These are phyloP conservation scores for Drosophila arawakana DNA, from an alignment of 1,140 invertebrate genomes.

Conservation along the genomic window DNA sequence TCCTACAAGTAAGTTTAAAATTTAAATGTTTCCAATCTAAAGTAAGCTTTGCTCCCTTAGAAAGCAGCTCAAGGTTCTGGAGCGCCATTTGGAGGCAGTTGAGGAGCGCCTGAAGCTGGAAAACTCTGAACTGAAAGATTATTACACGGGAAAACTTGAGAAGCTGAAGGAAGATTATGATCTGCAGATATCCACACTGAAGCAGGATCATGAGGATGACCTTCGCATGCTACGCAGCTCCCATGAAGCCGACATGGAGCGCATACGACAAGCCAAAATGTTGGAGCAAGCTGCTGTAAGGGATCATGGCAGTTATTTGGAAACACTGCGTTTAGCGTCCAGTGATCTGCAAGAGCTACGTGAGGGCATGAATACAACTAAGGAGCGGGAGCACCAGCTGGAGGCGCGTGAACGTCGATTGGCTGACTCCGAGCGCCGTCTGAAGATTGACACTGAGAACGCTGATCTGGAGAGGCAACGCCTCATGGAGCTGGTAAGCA, in stretches of 20 bases:
- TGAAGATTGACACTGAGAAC: slow-evolving; percentile 84
- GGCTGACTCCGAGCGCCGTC: slow-evolving; percentile 71
- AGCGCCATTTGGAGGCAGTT: slow-evolving; percentile 82
- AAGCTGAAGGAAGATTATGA: slow-evolving; percentile 81
- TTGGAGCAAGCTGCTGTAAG: slow-evolving; percentile 80
- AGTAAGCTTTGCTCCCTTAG: slow-evolving; percentile 53
- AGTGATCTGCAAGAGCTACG: slow-evolving; percentile 78
- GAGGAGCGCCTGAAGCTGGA: slow-evolving; percentile 85
- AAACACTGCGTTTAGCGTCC: slow-evolving; percentile 84
- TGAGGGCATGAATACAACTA: slow-evolving; percentile 73
- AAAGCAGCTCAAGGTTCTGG: slow-evolving; percentile 85
- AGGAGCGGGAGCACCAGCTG: slow-evolving; percentile 80
- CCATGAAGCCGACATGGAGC: slow-evolving; percentile 83
- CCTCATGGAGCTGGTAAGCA: slow-evolving; percentile 85
- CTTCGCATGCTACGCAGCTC: slow-evolving; percentile 81
- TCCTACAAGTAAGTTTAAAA: slow-evolving; percentile 84
- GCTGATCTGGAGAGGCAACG: slow-evolving; percentile 85
- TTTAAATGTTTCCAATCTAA: not conserved
- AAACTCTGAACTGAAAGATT: slow-evolving; percentile 68
- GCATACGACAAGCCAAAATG: slow-evolving; percentile 84
- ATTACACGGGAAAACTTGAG: slow-evolving; percentile 79
- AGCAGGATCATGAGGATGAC: slow-evolving; percentile 83
- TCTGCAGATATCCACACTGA: slow-evolving; percentile 77
- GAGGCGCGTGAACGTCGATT: slow-evolving; percentile 83
- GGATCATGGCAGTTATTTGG: slow-evolving; percentile 83